These are phyloP conservation scores for Hyposoter didymator DNA, from an alignment of 2,888 invertebrate genomes.

Conservation along the genomic window DNA sequence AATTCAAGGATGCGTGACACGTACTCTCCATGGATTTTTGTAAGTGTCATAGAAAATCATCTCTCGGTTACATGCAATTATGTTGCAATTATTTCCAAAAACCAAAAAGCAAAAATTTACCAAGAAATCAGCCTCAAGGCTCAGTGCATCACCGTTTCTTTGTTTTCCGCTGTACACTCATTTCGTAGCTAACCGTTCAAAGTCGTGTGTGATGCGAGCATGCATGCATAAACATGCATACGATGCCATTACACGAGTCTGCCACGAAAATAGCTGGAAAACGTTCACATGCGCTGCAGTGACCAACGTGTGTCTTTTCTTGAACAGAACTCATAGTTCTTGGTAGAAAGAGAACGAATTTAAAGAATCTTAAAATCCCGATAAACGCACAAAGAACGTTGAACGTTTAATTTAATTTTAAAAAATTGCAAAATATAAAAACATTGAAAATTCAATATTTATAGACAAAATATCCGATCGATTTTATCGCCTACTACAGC, in stretches of 20 bases:
- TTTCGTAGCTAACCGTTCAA: conserved; percentile 47
- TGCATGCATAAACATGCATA: neutral
- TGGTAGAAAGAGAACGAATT: neutral
- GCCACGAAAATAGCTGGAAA: conserved; percentile 59
- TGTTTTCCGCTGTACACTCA: conserved; percentile 42
- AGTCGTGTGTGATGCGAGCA: neutral
- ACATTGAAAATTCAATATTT: neutral
- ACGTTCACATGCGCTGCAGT: conserved; percentile 12
- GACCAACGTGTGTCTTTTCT: conserved; percentile 41
- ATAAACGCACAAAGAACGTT: neutral
- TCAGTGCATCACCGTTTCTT: conserved; percentile 34
- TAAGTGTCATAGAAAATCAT: neutral
- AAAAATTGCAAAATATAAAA: neutral
- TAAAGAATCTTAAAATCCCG: neutral
- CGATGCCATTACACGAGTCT: too few species aligned
- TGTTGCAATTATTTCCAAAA: conserved; percentile 11
- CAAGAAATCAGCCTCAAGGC: conserved; percentile 8
- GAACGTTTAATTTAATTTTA: neutral
- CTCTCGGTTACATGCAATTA: conserved; percentile 13
- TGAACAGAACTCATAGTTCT: conserved; percentile 26
- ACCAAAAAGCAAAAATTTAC: conserved; percentile 31
- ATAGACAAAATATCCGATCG: neutral
- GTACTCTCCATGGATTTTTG: neutral
- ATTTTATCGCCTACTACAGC: neutral
- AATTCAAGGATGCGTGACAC: neutral